Evolutionary conservation across 2,797 vertebrate species (phyloP).

Genomic region (Chiroxiphia lanceolata): DNA sequence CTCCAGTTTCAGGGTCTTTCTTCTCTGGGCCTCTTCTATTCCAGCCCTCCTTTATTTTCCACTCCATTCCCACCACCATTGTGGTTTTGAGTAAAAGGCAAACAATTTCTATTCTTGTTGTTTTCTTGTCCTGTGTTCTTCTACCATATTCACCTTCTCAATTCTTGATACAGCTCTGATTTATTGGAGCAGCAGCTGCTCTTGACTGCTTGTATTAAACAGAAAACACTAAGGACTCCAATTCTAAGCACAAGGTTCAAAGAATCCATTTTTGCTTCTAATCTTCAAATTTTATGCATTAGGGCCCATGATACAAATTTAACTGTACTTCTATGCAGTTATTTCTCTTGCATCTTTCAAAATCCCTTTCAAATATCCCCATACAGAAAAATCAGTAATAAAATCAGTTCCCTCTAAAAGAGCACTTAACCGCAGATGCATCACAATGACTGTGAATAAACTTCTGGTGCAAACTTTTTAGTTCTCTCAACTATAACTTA

Average conservation of each 20-base stretch:
- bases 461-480: not conserved
- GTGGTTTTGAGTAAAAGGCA: not conserved
- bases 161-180: not conserved
- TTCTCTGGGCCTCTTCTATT: not conserved
- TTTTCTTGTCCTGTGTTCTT: not conserved
- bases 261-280: not conserved
- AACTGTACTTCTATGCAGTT: not conserved
- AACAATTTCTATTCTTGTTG: not conserved
- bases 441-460: not conserved
- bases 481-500: not conserved
- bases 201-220: not conserved
- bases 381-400: not conserved
- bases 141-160: not conserved
- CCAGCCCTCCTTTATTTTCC: not conserved
- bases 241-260: not conserved
- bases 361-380: not conserved
- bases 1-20: not conserved
- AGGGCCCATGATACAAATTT: not conserved
- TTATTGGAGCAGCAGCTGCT: not conserved
- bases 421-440: not conserved
- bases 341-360: not conserved
- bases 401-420: not conserved
- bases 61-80: not conserved
- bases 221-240: not conserved
- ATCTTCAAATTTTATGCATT: not conserved